Base-by-base conservation (phyloP, 2,797 vertebrate species). In the Schizopygopsis malacanthus region DNA sequence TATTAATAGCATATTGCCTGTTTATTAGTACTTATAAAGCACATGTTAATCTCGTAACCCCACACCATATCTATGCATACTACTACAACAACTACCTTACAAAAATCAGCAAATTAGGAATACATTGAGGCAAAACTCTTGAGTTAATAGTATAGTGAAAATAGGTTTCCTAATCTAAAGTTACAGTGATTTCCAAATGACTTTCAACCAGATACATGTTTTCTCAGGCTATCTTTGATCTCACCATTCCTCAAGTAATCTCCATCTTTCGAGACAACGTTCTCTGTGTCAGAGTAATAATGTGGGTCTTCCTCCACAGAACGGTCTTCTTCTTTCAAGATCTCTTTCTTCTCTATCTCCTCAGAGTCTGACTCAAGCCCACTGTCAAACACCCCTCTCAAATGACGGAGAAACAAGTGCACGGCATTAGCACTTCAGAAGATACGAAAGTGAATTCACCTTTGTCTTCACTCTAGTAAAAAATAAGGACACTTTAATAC, bases 211-310 rank as follows among this genome's bases (percentile, higher is more conserved):
- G 63, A 67, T 18, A 67, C 15, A 37, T 28, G 25, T 80, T 79
- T 61, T 2, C 28, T 25, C 4, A 18, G 9, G 15, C 16, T 45
- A 28, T 79, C 41, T 45, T 28, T 82, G 41, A 50, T 39, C 85
- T 84, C 54, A 89, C 89, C 89, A 8, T 85, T 81, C 3, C 20
- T 80, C 37, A 37, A 65, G 52, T 18, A 15, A 28, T 88, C 89
- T 84, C 82, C 73, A 1, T 76, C 81, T 72, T 79, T 89, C 79
- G 41, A 45, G 15, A n/a, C 65, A 41, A 79, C 1, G 39, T 70
- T 88, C n/a, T 84, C 85, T 7, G 88, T 54, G 25, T 80, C 81
- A 63, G 76, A 80, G 83, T 54, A 63, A 41, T 70, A 81, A 16
- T 45, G 69, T 0, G 50, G 15, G 28, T 81, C 77, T 2, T 77